Percentiles rank a stretch among this genome's conserved stretches.
These are phyloP conservation scores for Parnassius glacialis DNA, from an alignment of 2,888 invertebrate genomes.

Conservation along the genomic window DNA sequence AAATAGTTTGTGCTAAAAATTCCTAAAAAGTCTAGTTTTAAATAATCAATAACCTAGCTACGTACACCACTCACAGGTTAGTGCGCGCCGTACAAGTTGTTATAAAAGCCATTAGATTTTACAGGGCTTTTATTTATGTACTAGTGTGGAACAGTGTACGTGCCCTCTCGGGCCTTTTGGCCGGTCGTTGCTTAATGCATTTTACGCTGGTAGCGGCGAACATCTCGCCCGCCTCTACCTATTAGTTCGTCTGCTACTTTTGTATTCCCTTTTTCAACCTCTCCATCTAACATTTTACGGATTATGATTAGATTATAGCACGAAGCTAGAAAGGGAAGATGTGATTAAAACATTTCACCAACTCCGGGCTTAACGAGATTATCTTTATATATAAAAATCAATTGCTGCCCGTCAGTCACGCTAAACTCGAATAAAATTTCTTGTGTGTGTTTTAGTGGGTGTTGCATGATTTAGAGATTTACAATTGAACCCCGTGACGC, in stretches of 20 bases:
- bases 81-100: slow-evolving; percentile 33
- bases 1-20: too few species aligned
- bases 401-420: neutral
- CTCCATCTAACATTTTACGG: slow-evolving; percentile 39
- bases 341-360: slow-evolving; percentile 7
- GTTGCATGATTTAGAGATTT: too few species aligned
- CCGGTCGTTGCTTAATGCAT: slow-evolving; percentile 53
- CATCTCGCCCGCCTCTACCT: slow-evolving; percentile 49
- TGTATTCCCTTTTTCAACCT: slow-evolving; percentile 32
- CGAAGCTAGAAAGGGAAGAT: slow-evolving; percentile 5
- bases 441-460: too few species aligned
- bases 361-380: slow-evolving; percentile 16
- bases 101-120: slow-evolving; percentile 45
- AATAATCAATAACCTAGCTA: too few species aligned
- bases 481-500: too few species aligned
- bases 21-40: too few species aligned
- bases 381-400: neutral
- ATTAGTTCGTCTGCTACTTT: slow-evolving; percentile 44
- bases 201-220: slow-evolving; percentile 61
- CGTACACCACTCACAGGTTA: too few species aligned
- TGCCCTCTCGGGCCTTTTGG: slow-evolving; percentile 46
- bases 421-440: too few species aligned
- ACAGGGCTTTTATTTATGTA: slow-evolving; percentile 48
- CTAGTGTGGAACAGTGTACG: slow-evolving; percentile 52
- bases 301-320: slow-evolving; percentile 31